These are phyloP conservation scores for Cataglyphis livida DNA, from an alignment of 2,888 invertebrate species.

Conservation along the genomic window DNA sequence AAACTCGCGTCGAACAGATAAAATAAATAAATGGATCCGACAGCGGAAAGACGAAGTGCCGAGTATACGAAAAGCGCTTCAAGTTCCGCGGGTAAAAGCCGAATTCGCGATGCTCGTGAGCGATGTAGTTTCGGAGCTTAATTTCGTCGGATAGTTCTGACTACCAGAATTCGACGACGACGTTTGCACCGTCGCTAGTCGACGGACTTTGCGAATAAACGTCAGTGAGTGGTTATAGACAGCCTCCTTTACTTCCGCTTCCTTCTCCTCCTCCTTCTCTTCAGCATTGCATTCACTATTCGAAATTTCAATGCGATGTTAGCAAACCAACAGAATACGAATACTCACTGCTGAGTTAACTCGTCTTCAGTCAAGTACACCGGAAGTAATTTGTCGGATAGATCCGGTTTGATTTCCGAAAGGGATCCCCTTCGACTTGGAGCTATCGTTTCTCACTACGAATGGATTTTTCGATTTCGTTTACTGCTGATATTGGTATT, in stretches of 20 bases:
- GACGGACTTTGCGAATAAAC: slow-evolving; percentile 48
- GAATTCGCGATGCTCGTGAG: slow-evolving; percentile 41
- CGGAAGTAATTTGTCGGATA: slow-evolving; percentile 62
- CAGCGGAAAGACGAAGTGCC: slow-evolving; percentile 1
- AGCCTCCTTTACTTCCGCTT: neutral
- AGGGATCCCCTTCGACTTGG: slow-evolving; percentile 32
- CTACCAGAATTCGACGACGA: slow-evolving; percentile 50
- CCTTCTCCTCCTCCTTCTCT: neutral
- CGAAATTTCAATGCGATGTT: slow-evolving; percentile 52
- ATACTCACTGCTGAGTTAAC: slow-evolving; percentile 34
- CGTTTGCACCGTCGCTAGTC: slow-evolving; percentile 15
- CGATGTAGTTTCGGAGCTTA: slow-evolving; percentile 52
- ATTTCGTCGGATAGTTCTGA: slow-evolving; percentile 53
- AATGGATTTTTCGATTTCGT: slow-evolving; percentile 26
- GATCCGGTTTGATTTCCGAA: slow-evolving; percentile 44
- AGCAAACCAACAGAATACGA: slow-evolving; percentile 30
- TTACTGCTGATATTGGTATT: slow-evolving; percentile 5
- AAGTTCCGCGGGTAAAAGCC: slow-evolving; percentile 43
- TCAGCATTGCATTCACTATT: slow-evolving; percentile 2
- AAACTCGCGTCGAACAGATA: slow-evolving; percentile 12
- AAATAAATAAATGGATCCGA: slow-evolving; percentile 30
- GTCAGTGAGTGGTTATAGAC: slow-evolving; percentile 30
- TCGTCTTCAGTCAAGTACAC: slow-evolving; percentile 54
- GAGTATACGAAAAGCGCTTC: slow-evolving; percentile 46
- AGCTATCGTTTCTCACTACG: slow-evolving; percentile 9